A percentile compares a stretch with the other conserved stretches of the same genome.
These are phyloP conservation scores for Exephanes ischioxanthus DNA, from an alignment of 2,888 invertebrate genomes.

Conservation along the genomic window DNA sequence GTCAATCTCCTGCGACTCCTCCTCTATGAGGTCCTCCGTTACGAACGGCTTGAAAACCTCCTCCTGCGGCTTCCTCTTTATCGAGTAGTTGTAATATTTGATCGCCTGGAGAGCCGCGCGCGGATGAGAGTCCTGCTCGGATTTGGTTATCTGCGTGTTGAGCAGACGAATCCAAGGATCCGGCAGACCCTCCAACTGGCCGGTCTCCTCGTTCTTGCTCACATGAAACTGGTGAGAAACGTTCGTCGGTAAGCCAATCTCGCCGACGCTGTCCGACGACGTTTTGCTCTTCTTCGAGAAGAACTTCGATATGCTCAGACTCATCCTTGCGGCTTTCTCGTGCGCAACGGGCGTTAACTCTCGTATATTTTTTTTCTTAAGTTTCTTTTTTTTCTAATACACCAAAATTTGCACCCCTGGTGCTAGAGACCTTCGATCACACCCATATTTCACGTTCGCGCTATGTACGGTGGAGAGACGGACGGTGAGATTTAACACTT, in stretches of 20 bases:
- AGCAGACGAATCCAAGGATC: conserved; percentile 92
- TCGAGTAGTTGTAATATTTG: conserved; percentile 95
- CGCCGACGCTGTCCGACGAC: conserved; percentile 85
- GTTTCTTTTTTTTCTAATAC: neutral
- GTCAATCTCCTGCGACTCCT: conserved; percentile 94
- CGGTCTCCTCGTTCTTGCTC: conserved; percentile 92
- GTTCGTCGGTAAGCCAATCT: conserved; percentile 94
- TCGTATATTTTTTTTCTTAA: neutral
- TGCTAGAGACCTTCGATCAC: conserved; percentile 30
- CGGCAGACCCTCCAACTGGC: conserved; percentile 94
- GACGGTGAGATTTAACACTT: neutral
- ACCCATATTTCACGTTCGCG: conserved; percentile 45
- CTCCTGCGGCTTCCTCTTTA: conserved; percentile 91
- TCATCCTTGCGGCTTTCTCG: conserved; percentile 77
- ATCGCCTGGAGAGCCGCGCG: conserved; percentile 96
- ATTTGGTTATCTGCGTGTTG: conserved; percentile 93
- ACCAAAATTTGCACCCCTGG: neutral
- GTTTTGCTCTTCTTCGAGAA: conserved; percentile 82
- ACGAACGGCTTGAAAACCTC: conserved; percentile 91
- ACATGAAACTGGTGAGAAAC: conserved; percentile 95
- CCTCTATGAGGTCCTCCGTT: conserved; percentile 92
- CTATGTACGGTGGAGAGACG: neutral
- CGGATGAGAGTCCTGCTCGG: conserved; percentile 96
- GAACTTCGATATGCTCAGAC: conserved; percentile 82
- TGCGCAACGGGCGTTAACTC: conserved; percentile 1